Evolutionary conservation across 2,888 invertebrate species (phyloP), one percentile per base, ranked within the genome.

Genomic region (Morpho helenor): DNA sequence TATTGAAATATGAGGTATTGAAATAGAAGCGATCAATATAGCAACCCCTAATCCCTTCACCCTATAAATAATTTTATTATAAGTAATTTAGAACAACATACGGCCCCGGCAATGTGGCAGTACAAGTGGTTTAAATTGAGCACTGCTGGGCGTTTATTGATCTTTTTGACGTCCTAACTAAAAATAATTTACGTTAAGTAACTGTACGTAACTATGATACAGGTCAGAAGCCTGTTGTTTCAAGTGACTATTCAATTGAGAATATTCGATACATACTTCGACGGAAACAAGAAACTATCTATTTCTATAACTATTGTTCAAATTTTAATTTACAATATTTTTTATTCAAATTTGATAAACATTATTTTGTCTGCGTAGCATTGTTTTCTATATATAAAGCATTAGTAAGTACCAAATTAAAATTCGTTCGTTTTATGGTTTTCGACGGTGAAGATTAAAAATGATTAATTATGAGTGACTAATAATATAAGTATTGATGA

Each of bases 61-160:
- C 58, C 52, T 63, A 60, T 53, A 57, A 56, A 63, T 60, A 63
- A 48, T 45, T 63, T 56, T 63, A 60, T 60, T 63, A 48, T 45
- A 51, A 51, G 57, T 60, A 60, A 60, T 59, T 58, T 56, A 58
- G 56, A 56, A 54, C 45, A 48, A 49, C 43, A 31, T 47, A 53
- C 53, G 60, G 62, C 62, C 43, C 50, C 53, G 60, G 62, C 62
- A 60, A 62, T 60, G 62, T 63, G 65, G 56, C 59, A 48, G 40
- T 59, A 62, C 59, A 59, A 65, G 65, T 65, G 61, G 49, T 59
- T 57, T 44, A 53, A 57, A 57, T 63, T 61, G 60, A 65, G 55
- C 59, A 53, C 46, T 51, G 57, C 61, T 52, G 52, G 58, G 46
- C 50, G 52, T 51, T 60, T 60, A 61, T 63, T 60, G 61, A 58